Base-by-base conservation (phyloP, 2,113 vertebrate species). In the Hippocampus barbouri region DNA sequence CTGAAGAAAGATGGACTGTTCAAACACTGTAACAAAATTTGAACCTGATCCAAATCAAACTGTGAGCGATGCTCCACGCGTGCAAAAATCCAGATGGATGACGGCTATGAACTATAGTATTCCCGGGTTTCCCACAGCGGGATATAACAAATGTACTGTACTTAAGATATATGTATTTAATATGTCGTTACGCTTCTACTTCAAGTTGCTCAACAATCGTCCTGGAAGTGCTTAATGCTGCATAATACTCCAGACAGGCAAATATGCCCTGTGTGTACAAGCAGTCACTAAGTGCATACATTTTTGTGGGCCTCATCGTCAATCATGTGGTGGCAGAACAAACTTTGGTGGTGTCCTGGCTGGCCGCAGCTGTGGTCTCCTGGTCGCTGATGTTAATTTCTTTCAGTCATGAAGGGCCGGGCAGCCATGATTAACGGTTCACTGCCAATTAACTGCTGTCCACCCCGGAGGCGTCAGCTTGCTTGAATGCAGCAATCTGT, bases 361-460 rank as follows among this genome's bases (percentile, higher is more conserved):
- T 34, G 21, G 75, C 53, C 76, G 51, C 11, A 66, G 74, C 67
- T 67, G 80, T 57, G 70, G 72, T 80, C 78, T 83, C 72, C 68
- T 77, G 74, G 80, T 78, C 77, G 70, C 77, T 77, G 77, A 78
- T 81, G 77, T 74, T 87, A 84, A 89, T 89, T 90, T 83, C 67
- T 85, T 73, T 76, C 74, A 77, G 79, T 85, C 87, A 87, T 83
- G 82, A 89, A 79, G 79, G 79, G 60, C 71, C 63, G 38, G 71
- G 66, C 66, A 66, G 76, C 73, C 78, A 69, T 83, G 84, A 89
- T 89, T 88, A 90, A 92, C 78, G 64, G 87, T 86, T 86, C 85
- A 85, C 78, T 84, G 81, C 77, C 87, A 90, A 89, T 91, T 89
- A 91, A 91, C 87, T 69, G 27, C 75, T 67, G 70, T 78, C 67